Base-by-base conservation (phyloP, 2,113 vertebrate species). In the Pseudorhombus dupliciocellatus region DNA sequence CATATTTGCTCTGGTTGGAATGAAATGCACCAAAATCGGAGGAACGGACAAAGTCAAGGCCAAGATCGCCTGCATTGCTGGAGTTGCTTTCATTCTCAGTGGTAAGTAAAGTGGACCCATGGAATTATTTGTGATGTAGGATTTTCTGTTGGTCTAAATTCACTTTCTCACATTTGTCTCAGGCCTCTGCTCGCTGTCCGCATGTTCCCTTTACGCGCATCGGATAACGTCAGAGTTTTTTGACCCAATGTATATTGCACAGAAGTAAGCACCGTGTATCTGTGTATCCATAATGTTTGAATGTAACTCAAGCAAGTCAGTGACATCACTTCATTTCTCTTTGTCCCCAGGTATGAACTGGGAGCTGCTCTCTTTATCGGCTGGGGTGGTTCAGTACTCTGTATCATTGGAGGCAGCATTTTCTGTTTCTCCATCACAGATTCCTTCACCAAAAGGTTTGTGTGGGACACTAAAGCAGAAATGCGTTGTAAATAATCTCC, bases 11-110 rank as follows among this genome's bases (percentile, higher is more conserved):
- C 94, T 99, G 34, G 77, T 98, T 78, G 98, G 98, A 57, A 98
- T 99, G 97, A 98, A 98, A 83, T 99, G 98, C 79, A 98, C 97
- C 60, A 98, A 96, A 90, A 92, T 99, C 0, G 98, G 97, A 88
- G 98, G 97, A 75, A 94, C 92, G 0, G 96, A 98, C 69, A 91
- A 94, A 86, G 93, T 86, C 75, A 99, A 99, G 93, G 94, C 96
- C 25, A 95, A 90, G 88, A 94, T 96, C 28, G 94, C 95, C 31
- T 96, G 94, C 86, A 90, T 96, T 77, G 94, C 96, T 37, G 97
- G 98, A 69, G 73, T 95, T 20, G 83, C 90, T 40, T 98, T 96
- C 91, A 94, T 98, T 70, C 87, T 97, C 0, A 95, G 94, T 84
- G 98, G 98, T 99, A 92, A 94, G 86, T 86, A 22, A 0, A 14